A percentile compares a stretch with the other conserved stretches of the same genome.
These are phyloP conservation scores for Tinea trinotella DNA, from an alignment of 2,888 invertebrate species.

Conservation along the genomic window DNA sequence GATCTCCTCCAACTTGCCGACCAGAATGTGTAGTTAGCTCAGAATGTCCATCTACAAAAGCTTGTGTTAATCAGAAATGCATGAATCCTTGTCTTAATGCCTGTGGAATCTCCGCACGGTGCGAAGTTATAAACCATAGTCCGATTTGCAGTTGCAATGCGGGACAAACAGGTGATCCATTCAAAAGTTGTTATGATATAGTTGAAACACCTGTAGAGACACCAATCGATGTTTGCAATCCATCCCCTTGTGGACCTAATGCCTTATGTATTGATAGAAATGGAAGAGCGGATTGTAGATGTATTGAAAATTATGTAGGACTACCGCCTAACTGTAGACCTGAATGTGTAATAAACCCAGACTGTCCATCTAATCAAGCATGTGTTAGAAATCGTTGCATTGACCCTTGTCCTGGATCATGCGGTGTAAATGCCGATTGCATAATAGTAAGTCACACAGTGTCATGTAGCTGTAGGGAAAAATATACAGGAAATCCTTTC, in stretches of 20 bases:
- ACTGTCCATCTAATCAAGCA: slow-evolving; percentile 82
- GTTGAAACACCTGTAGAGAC: slow-evolving; percentile 41
- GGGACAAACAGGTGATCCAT: slow-evolving; percentile 85
- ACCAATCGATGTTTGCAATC: slow-evolving; percentile 75
- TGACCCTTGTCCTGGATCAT: slow-evolving; percentile 87
- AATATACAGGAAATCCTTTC: slow-evolving; percentile 87
- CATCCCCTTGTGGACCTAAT: slow-evolving; percentile 88
- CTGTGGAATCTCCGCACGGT: slow-evolving; percentile 83
- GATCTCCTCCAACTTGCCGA: slow-evolving; percentile 85
- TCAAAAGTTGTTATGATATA: slow-evolving; percentile 79
- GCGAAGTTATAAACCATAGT: slow-evolving; percentile 88
- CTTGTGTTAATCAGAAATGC: slow-evolving; percentile 88
- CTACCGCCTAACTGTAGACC: slow-evolving; percentile 87
- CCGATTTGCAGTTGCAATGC: slow-evolving; percentile 87
- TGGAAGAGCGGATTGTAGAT: slow-evolving; percentile 81
- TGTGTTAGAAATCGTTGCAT: slow-evolving; percentile 86
- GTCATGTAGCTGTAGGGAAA: slow-evolving; percentile 82
- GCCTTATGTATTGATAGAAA: slow-evolving; percentile 78
- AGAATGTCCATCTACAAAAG: slow-evolving; percentile 84
- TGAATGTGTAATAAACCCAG: slow-evolving; percentile 86
- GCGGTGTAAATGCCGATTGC: slow-evolving; percentile 86
- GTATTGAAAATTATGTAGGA: slow-evolving; percentile 83
- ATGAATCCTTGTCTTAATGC: slow-evolving; percentile 87
- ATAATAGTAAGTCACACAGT: slow-evolving; percentile 85
- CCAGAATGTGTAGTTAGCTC: slow-evolving; percentile 89